These are phyloP conservation scores for Priocnemis perturbator DNA, from an alignment of 2,888 invertebrate species.

Conservation along the genomic window DNA sequence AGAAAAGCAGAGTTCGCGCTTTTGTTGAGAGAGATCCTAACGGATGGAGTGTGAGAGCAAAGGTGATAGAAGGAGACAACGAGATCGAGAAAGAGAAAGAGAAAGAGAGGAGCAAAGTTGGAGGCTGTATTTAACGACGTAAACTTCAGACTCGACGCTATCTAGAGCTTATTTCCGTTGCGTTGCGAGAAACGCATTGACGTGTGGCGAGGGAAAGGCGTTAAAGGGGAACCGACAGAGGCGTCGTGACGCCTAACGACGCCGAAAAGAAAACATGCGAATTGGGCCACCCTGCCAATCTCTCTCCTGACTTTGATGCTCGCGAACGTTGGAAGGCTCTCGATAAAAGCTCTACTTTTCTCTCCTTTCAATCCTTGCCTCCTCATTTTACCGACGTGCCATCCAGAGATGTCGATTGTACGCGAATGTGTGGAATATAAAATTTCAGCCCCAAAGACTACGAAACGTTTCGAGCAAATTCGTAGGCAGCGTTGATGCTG, in stretches of 20 bases:
- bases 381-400: too few relatives aligned
- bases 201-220: conserved; percentile 21
- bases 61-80: background rate
- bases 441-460: too few relatives aligned
- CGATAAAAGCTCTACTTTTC: too few relatives aligned
- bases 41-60: too few relatives aligned
- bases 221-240: conserved; percentile 19
- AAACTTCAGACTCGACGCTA: conserved; percentile 38
- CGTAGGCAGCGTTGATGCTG: too few relatives aligned
- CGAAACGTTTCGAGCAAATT: too few relatives aligned
- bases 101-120: conserved; percentile 13
- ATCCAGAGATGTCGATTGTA: too few relatives aligned
- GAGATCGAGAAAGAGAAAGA: conserved; percentile 25
- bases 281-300: conserved; percentile 18
- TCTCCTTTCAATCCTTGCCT: too few relatives aligned
- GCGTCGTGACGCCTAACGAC: conserved; percentile 27
- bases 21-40: too few relatives aligned
- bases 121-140: conserved; percentile 19
- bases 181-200: background rate
- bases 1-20: too few relatives aligned
- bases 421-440: too few relatives aligned
- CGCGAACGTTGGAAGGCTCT: background rate
- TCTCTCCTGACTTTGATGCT: background rate
- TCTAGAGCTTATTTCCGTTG: conserved; percentile 50
- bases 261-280: conserved; percentile 33